Evolutionary conservation across 92 coral and sea anemone genomes (phyloP), one percentile per base, ranked within the genome.

Genomic region (Bergia sp.): DNA sequence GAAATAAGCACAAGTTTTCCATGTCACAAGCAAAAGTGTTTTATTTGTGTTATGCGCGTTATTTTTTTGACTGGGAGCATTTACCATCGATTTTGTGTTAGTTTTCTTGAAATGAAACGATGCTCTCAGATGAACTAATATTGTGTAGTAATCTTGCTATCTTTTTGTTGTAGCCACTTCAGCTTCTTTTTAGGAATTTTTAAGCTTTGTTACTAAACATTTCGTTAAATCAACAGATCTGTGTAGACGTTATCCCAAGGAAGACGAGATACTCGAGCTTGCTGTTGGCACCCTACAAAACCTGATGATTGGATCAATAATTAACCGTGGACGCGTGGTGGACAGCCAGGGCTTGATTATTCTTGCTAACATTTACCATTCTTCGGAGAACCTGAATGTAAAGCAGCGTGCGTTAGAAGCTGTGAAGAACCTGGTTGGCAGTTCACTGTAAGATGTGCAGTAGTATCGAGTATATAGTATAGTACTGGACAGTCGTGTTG

Each of bases 281-380:
- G 95, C 96, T 36, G 65, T 95, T 5, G 99, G 99, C 12, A 89
- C 93, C 11, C 71, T 97, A n/a, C 96, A 94, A 66, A 97, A 91
- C 82, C 66, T 95, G 88, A 89, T 95, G 91, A 86, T 90, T 12
- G 92, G 91, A 13, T 78, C 93, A 6, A 71, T 90, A 38, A 81
- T 94, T 20, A 97, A 97, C 89, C 96, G 99, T 3, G 90, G 97
- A 11, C 98, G 98, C 0, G 88, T 90, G 74, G 96, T 93, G 0
- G 98, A 97, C 39, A 84, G 86, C 15, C 88, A 94, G 36, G 99
- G 98, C 13, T 85, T 97, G 8, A 80, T 86, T 18, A 84, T 95
- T 11, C 85, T 97, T 66, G 85, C 93, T 18, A 91, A 89, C 13
- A 57, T 95, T 8, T 94, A 97, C 87, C 80, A 74, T 78, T 88